A percentile compares a stretch with the other conserved stretches of the same genome.
Evolutionary conservation across 2,888 invertebrate species (phyloP).

Genomic region (Pomacea canaliculata): DNA sequence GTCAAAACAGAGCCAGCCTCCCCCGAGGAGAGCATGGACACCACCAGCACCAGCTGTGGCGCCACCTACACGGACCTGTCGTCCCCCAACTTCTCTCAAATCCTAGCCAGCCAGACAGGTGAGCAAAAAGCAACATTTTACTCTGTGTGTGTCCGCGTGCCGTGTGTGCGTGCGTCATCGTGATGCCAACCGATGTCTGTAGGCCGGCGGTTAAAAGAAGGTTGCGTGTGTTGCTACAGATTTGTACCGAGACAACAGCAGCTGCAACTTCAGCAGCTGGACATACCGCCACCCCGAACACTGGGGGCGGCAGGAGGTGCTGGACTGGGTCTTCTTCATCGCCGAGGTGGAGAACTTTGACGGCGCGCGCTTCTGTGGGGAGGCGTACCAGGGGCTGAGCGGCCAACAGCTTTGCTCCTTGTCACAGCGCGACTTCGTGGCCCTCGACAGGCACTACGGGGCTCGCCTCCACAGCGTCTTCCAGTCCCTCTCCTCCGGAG

Average conservation of each 20-base stretch:
- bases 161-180: background rate
- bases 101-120: conserved; percentile 18
- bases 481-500: conserved; percentile 41
- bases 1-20: no score
- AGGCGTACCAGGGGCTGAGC: conserved; percentile 49
- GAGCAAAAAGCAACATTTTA: background rate
- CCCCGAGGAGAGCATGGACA: no score
- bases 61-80: conserved; percentile 21
- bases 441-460: conserved; percentile 50
- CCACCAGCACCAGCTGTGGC: background rate
- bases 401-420: conserved; percentile 51
- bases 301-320: conserved; percentile 52
- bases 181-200: background rate
- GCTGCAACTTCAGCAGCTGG: conserved; percentile 47
- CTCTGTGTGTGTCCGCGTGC: background rate
- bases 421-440: conserved; percentile 43
- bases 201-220: background rate
- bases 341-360: conserved; percentile 43
- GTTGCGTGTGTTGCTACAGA: background rate
- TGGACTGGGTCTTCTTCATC: conserved; percentile 57
- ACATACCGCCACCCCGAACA: conserved; percentile 53
- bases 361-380: conserved; percentile 48
- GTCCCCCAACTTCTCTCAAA: conserved; percentile 7
- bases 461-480: conserved; percentile 45
- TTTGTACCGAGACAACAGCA: background rate